Percentiles rank a stretch among this genome's conserved stretches.
Evolutionary conservation across 2,113 vertebrate genomes (phyloP).

Genomic region (Aix galericulata): DNA sequence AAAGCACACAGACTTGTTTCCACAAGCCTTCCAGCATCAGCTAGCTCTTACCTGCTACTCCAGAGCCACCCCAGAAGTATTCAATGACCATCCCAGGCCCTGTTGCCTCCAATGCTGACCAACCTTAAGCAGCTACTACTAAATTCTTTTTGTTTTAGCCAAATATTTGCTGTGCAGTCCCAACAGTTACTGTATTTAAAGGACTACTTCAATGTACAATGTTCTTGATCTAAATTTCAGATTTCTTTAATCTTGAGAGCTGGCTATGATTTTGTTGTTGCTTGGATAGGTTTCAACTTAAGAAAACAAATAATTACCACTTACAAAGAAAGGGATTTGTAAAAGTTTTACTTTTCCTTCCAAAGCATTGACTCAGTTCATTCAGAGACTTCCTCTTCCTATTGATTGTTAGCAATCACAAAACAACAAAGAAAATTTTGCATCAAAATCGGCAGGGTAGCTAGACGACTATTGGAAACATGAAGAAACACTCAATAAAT

Average conservation of each 20-base stretch:
- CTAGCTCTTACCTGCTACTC: background rate
- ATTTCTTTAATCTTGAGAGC: background rate
- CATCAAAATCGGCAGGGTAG: background rate
- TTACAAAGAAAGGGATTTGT: background rate
- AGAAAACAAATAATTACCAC: background rate
- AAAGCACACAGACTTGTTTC: background rate
- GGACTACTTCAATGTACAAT: background rate
- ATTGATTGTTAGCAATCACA: background rate
- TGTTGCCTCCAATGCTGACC: background rate
- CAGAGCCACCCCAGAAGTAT: background rate
- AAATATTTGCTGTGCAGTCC: background rate
- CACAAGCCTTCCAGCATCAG: background rate
- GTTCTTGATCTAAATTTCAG: background rate
- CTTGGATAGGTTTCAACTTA: background rate
- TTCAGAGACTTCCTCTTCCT: background rate
- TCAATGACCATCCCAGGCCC: accelerated
- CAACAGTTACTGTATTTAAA: background rate
- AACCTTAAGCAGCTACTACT: background rate
- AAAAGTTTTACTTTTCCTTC: background rate
- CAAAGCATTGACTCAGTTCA: background rate
- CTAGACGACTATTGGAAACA: background rate
- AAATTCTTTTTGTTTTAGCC: background rate
- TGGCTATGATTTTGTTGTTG: background rate
- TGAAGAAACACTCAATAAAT: background rate
- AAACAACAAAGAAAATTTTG: background rate